These are phyloP conservation scores for Dasyornis broadbenti DNA, from an alignment of 2,113 vertebrate genomes.

Conservation along the genomic window DNA sequence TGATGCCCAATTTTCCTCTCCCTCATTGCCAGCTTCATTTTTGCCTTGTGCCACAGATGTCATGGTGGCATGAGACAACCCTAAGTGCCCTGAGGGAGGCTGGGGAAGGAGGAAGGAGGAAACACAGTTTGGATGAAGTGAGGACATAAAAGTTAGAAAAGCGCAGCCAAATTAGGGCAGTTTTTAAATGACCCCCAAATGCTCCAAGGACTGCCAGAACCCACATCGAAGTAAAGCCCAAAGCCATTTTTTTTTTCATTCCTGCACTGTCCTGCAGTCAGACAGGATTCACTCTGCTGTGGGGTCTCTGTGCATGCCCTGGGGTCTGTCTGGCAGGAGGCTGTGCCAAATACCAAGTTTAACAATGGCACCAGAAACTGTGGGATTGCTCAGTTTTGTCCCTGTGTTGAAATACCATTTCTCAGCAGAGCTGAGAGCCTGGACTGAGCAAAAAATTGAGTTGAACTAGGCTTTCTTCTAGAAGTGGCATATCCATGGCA, in stretches of 20 bases:
- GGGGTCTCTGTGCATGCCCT: accelerated
- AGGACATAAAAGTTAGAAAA: not conserved
- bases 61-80: not conserved
- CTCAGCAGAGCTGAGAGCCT: not conserved
- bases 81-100: not conserved
- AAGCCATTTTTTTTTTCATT: not conserved
- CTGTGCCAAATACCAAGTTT: not conserved
- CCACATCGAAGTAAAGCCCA: not conserved
- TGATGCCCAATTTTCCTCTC: not conserved
- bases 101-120: not conserved
- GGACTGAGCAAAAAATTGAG: not conserved
- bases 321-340: not conserved
- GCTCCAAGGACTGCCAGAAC: not conserved
- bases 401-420: not conserved
- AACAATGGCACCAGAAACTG: not conserved
- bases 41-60: not conserved
- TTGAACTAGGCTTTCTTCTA: not conserved
- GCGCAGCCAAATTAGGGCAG: not conserved
- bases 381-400: not conserved
- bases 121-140: not conserved
- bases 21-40: not conserved
- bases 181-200: not conserved
- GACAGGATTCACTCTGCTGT: not conserved
- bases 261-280: not conserved
- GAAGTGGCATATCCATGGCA: not conserved